A percentile compares a stretch with the other conserved stretches of the same genome.
Conservation (phyloP, 2,888 invertebrate genomes). For the Eumerus sabulonum region DNA sequence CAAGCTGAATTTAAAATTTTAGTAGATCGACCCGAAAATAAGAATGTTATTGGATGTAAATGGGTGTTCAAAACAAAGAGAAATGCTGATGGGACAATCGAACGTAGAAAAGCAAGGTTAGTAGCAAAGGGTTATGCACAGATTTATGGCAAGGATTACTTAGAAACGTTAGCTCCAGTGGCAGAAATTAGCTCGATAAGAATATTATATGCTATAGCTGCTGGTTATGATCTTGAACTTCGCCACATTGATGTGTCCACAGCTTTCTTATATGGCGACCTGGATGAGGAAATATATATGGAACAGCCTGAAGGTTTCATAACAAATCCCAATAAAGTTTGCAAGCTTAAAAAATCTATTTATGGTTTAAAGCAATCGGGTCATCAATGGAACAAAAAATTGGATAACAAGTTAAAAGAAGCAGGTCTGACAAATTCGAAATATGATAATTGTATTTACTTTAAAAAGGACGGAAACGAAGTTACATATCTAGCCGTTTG, state of each 20-base stretch:
- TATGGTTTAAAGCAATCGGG: conserved; percentile 27
- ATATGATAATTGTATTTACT: too few relatives aligned
- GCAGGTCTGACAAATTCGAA: conserved; percentile 9
- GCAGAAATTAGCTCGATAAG: conserved; percentile 16
- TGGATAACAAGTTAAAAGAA: conserved; percentile 14
- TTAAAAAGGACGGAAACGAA: conserved; percentile 3
- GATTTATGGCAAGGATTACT: conserved; percentile 36
- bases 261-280: background rate
- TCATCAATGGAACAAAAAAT: conserved; percentile 15
- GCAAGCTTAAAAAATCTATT: conserved; percentile 23
- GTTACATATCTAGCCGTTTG: background rate
- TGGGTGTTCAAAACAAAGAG: conserved; percentile 1
- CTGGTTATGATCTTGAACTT: conserved; percentile 35
- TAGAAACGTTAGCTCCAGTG: conserved; percentile 48
- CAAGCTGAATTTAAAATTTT: conserved; percentile 1
- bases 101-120: conserved; percentile 30
- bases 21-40: background rate
- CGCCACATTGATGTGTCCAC: conserved; percentile 47
- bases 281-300: background rate
- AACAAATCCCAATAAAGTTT: conserved; percentile 10
- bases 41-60: conserved; percentile 9
- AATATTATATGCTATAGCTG: conserved; percentile 15
- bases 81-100: conserved; percentile 1
- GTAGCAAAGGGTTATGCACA: conserved; percentile 56
- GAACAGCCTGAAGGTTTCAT: background rate